These are phyloP conservation scores for Oxygymnocypris stewartii DNA, from an alignment of 2,113 vertebrate genomes.

Conservation along the genomic window DNA sequence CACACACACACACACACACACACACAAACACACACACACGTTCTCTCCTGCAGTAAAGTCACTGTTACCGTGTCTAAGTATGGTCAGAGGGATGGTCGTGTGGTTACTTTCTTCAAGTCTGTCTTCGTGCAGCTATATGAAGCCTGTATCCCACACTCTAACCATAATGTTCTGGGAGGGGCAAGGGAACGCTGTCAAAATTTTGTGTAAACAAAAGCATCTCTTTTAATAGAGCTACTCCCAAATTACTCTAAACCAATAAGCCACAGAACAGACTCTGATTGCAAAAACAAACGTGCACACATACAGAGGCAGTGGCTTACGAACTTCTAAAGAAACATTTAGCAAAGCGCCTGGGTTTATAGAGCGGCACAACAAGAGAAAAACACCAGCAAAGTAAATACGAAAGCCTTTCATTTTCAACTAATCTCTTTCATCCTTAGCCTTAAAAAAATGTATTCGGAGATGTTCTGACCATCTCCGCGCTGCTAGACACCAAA, in stretches of 20 bases:
- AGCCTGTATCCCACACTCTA: conserved; percentile 40
- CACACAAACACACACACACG: not conserved
- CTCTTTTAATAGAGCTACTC: conserved; percentile 54
- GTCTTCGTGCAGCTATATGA: conserved; percentile 36
- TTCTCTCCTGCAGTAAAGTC: not conserved
- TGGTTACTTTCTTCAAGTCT: conserved; percentile 31
- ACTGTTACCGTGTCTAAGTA: conserved; percentile 46
- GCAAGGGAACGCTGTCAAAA: conserved; percentile 35
- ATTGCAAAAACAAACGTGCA: conserved; percentile 45
- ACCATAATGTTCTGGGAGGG: conserved; percentile 43
- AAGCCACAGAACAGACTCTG: conserved; percentile 51
- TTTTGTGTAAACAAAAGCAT: conserved; percentile 48
- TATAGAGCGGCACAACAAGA: not conserved
- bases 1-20: not conserved
- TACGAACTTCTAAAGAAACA: not conserved
- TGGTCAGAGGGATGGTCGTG: conserved; percentile 45
- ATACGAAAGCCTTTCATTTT: conserved; percentile 32
- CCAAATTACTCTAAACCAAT: conserved; percentile 48
- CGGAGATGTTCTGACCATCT: not conserved
- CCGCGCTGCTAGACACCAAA: conserved; percentile 14
- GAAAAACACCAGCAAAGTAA: conserved; percentile 16
- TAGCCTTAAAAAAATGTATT: not conserved
- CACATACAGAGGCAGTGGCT: not conserved
- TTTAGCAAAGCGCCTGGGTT: not conserved
- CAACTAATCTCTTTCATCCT: conserved; percentile 31